phyloP scores from a whole-genome alignment of 2,888 invertebrate genomes.

The Leucania comma region DNA sequence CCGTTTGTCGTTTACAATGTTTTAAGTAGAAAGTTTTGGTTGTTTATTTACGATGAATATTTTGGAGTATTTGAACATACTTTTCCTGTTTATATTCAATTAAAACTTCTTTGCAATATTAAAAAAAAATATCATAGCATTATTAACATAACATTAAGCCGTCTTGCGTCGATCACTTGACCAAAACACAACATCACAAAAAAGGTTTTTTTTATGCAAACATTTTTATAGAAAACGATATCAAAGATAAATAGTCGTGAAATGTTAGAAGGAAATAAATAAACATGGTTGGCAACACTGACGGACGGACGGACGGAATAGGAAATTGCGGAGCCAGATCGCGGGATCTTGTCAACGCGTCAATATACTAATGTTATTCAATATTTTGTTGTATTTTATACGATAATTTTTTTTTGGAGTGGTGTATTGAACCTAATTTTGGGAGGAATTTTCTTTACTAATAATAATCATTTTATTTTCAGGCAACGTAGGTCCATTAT shows the following conservation, averaged over 20 bases:
- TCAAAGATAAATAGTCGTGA: slow-evolving; percentile 64
- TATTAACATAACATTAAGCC: neutral
- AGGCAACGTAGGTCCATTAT: too few species aligned
- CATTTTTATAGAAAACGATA: slow-evolving; percentile 56
- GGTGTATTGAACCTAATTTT: slow-evolving; percentile 2
- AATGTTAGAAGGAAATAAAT: slow-evolving; percentile 74
- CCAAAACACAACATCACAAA: slow-evolving; percentile 6
- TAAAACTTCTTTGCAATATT: neutral
- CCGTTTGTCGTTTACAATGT: neutral
- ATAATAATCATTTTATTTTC: neutral
- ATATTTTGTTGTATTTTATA: slow-evolving; percentile 58
- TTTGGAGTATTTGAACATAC: neutral
- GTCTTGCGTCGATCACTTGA: slow-evolving; percentile 5
- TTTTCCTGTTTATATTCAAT: neutral
- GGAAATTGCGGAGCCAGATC: slow-evolving; percentile 80
- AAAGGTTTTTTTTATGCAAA: slow-evolving; percentile 11
- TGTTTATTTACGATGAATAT: slow-evolving; percentile 10
- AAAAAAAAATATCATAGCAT: neutral
- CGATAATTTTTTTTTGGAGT: slow-evolving; percentile 16
- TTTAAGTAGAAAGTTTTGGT: slow-evolving; percentile 10
- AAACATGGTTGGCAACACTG: slow-evolving; percentile 62
- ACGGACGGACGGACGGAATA: slow-evolving; percentile 78
- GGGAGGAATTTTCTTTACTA: neutral
- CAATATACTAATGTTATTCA: slow-evolving; percentile 66
- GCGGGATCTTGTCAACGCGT: slow-evolving; percentile 69